phyloP scores from a whole-genome alignment of 2,113 vertebrate species.

The Brachyhypopomus occidentalis region DNA sequence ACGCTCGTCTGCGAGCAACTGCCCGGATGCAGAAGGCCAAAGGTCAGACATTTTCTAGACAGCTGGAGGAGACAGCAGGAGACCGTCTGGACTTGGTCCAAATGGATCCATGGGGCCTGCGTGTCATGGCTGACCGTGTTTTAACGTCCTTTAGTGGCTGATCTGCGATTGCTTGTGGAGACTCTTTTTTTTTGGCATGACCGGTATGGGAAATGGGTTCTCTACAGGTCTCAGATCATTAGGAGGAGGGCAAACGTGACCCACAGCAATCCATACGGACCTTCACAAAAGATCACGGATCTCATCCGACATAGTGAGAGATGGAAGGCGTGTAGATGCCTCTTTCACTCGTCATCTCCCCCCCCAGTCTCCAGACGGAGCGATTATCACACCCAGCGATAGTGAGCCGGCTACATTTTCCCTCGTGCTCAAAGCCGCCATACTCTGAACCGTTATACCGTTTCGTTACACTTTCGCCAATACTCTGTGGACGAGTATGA shows the following conservation, averaged over 20 bases:
- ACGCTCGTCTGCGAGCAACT: constrained; percentile 2
- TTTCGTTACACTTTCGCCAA: background rate
- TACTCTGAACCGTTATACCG: background rate
- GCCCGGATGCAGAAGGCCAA: constrained; percentile 25
- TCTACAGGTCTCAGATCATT: background rate
- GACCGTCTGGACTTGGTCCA: constrained; percentile 29
- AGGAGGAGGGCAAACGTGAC: background rate
- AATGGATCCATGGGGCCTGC: constrained; percentile 15
- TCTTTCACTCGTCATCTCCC: background rate
- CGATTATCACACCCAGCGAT: constrained; percentile 2
- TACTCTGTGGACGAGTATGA: background rate
- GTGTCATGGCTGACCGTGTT: constrained; percentile 4
- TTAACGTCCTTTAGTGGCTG: background rate
- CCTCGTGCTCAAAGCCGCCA: background rate
- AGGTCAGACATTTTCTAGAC: constrained; percentile 45
- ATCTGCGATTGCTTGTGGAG: background rate
- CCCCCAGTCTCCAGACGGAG: too few species aligned
- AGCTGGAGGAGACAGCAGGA: constrained; percentile 35
- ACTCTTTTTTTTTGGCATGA: background rate
- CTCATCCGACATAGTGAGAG: background rate
- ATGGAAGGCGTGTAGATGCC: background rate
- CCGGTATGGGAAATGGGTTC: background rate
- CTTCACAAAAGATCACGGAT: constrained; percentile 10
- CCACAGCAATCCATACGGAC: background rate
- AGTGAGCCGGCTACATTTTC: background rate